A percentile compares a stretch with the other conserved stretches of the same genome.
phyloP scores from a whole-genome alignment of 1,140 invertebrate species.

The Portunus trituberculatus region DNA sequence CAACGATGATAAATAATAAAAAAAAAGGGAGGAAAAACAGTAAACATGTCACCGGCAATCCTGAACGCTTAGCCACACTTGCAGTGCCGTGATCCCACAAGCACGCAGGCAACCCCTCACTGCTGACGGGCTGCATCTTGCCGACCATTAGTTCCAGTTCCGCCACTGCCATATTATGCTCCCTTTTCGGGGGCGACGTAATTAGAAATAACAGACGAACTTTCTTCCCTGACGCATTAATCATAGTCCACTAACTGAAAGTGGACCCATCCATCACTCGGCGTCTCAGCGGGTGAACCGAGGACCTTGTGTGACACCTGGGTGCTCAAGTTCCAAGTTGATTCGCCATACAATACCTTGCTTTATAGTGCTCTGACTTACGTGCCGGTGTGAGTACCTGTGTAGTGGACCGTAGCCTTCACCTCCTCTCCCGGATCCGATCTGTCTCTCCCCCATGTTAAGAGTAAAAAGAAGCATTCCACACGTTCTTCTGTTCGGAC shows the following conservation, averaged over 20 bases:
- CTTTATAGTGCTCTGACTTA: neutral
- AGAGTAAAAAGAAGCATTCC: neutral
- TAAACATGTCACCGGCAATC: neutral
- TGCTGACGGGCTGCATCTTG: neutral
- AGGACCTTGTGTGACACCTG: too few relatives aligned
- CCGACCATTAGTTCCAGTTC: neutral
- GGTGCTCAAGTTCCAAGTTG: too few relatives aligned
- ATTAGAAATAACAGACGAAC: conserved; percentile 1
- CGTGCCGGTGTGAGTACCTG: neutral
- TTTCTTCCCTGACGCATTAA: too few relatives aligned
- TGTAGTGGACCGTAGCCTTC: conserved; percentile 34
- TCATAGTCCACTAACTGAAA: neutral
- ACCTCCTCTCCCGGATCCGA: conserved; percentile 45
- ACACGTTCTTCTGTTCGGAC: neutral
- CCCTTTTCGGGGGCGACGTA: conserved; percentile 27
- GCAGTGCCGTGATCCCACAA: neutral
- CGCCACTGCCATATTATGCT: neutral
- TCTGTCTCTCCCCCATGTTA: conserved; percentile 28
- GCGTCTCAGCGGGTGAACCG: neutral
- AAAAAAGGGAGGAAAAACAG: neutral
- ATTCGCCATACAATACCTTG: neutral
- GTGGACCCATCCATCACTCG: neutral
- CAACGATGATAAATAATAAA: too few relatives aligned
- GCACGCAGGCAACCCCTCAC: neutral
- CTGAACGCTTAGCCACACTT: neutral